Base-by-base conservation (phyloP, 2,113 vertebrate species). In the Cygnus atratus region DNA sequence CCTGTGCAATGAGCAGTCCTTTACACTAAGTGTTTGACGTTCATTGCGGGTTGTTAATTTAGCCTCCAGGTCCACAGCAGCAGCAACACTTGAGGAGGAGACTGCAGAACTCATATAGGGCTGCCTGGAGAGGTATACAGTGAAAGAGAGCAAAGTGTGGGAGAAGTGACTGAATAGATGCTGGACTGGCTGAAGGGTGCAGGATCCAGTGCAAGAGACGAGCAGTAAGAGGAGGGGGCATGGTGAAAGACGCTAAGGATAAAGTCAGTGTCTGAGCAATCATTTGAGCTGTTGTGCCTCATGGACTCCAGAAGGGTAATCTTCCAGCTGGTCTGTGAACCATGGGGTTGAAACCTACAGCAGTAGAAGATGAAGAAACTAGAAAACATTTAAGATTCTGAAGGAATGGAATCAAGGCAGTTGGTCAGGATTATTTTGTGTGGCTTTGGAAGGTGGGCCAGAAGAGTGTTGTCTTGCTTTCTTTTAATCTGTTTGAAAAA, bases 31-130 rank as follows among this genome's bases (percentile, higher is more conserved):
- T 44, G 54, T 79, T 76, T 70, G 48, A 58, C 66, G 41, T 54
- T 88, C 35, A 7, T 11, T 37, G 33, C 15, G 9, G 17, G 9
- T 66, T 91, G 29, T 81, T 95, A 57, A 72, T 87, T 95, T 57
- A 75, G 54, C 62, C 39, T 89, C 18, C 33, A 1, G 1, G 39
- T 55, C 66, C 9, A n/a, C 24, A 66, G 59, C 55, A 66, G 57
- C 48, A 54, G 19, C 0, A 0, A 14, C 8, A 14, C 43, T 41
- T 68, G 52, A 75, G 9, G 46, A 87, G 33, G n/a, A 84, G 25
- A 50, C 57, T 61, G 33, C 81, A 43, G 73, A 78, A 37, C n/a
- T 88, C 37, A 10, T 24, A 3, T 2, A 5, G 37, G 31, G 35
- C 55, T 61, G 35, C 44, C 66, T 87, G 74, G 62, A 35, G 66